Conservation (phyloP, 2,888 invertebrate species). For the Cylindroiulus punctatus region DNA sequence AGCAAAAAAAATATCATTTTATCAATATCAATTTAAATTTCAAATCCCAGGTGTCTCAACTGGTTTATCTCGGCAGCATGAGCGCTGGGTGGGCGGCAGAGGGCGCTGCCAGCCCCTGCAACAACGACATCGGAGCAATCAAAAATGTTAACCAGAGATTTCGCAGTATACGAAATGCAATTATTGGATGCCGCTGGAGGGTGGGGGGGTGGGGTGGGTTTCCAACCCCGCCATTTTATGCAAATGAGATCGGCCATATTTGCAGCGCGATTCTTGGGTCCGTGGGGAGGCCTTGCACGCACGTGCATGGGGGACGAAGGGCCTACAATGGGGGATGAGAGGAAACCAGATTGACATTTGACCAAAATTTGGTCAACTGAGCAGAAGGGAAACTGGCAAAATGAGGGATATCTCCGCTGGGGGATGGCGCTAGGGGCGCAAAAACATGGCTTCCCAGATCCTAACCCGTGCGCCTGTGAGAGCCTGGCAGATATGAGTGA, state of each 20-base stretch:
- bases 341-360: constrained; percentile 53
- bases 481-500: constrained; percentile 52
- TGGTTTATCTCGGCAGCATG: constrained; percentile 7
- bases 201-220: constrained; percentile 1
- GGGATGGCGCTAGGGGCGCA: constrained; percentile 38
- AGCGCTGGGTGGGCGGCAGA: background rate
- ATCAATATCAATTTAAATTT: constrained; percentile 47
- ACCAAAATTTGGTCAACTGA: constrained; percentile 49
- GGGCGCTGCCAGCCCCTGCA: background rate
- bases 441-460: constrained; percentile 46
- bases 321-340: constrained; percentile 29
- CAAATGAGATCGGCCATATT: background rate
- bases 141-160: constrained; percentile 39
- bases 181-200: constrained; percentile 5
- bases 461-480: constrained; percentile 28
- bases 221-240: constrained; percentile 31
- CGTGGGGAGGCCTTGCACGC: background rate
- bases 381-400: constrained; percentile 10
- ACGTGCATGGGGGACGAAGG: background rate
- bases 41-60: constrained; percentile 27
- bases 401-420: constrained; percentile 39
- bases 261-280: constrained; percentile 6
- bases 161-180: background rate
- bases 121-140: background rate
- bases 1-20: constrained; percentile 12